Percentiles rank a stretch among this genome's conserved stretches.
phyloP scores from a whole-genome alignment of 1,140 invertebrate species.

The Nebria ingens region DNA sequence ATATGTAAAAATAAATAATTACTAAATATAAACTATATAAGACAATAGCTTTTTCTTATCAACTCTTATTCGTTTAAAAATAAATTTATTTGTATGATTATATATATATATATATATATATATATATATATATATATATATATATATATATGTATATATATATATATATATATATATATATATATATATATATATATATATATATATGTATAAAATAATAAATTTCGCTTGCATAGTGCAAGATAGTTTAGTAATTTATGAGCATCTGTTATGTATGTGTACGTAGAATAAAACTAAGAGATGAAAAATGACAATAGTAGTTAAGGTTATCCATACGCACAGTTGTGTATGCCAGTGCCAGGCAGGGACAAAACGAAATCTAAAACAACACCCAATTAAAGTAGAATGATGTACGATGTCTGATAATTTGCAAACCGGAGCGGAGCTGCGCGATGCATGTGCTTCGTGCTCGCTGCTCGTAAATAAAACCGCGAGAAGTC shows the following conservation, averaged over 20 bases:
- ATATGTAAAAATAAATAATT: too few species aligned
- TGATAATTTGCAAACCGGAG: not conserved
- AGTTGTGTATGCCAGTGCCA: too few species aligned
- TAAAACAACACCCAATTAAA: not conserved
- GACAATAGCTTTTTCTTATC: too few species aligned
- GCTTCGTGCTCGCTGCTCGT: too few species aligned
- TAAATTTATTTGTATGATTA: not conserved
- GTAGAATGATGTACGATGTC: not conserved
- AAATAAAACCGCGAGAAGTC: not conserved
- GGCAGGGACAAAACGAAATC: not conserved
- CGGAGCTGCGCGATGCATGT: not conserved
- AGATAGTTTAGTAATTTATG: too few species aligned
- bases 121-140: constrained; percentile 1
- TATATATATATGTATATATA: not conserved
- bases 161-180: not conserved
- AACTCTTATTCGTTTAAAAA: too few species aligned
- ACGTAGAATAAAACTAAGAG: too few species aligned
- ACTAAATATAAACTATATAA: too few species aligned
- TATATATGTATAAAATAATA: constrained; percentile 1
- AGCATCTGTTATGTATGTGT: too few species aligned
- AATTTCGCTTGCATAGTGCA: too few species aligned
- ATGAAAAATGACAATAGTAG: too few species aligned
- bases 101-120: constrained; percentile 1
- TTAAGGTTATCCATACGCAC: too few species aligned
- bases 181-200: not conserved